Conservation (phyloP, 2,888 invertebrate species). For the Thelaira solivaga region DNA sequence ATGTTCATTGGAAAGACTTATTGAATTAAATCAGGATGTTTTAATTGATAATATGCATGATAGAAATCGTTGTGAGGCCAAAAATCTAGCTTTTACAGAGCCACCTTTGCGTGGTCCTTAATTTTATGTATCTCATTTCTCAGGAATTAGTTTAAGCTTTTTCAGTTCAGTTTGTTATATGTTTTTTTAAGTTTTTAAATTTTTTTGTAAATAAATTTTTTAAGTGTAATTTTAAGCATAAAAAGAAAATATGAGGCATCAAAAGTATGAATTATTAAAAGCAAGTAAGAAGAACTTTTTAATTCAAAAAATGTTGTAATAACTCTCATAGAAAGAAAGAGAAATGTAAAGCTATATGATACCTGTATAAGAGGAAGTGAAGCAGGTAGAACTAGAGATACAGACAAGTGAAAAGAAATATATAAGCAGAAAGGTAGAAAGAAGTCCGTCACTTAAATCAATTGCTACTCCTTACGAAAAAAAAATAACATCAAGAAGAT, state of each 20-base stretch:
- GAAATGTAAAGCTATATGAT: no score
- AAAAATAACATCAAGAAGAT: no score
- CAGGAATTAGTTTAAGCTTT: conserved; percentile 50
- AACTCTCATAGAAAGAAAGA: no score
- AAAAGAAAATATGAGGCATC: neutral
- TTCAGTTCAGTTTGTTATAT: conserved; percentile 1
- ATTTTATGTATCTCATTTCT: conserved; percentile 13
- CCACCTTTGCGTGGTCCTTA: conserved; percentile 78
- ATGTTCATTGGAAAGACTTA: conserved; percentile 81
- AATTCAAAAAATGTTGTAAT: no score
- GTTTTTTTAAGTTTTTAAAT: conserved; percentile 8
- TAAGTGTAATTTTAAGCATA: neutral
- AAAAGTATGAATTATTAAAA: neutral
- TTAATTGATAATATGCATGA: conserved; percentile 78
- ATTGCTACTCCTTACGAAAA: no score
- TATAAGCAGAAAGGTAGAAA: no score
- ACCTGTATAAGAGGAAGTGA: no score
- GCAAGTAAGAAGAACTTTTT: neutral
- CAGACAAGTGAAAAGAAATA: no score
- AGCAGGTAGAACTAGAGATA: no score
- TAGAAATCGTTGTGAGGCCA: conserved; percentile 79
- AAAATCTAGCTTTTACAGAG: conserved; percentile 79
- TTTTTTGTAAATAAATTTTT: neutral
- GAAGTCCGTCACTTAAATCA: no score
- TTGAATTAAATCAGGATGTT: conserved; percentile 78